Base-by-base conservation (phyloP, 2,888 invertebrate species). In the Drosophila vallismaia region DNA sequence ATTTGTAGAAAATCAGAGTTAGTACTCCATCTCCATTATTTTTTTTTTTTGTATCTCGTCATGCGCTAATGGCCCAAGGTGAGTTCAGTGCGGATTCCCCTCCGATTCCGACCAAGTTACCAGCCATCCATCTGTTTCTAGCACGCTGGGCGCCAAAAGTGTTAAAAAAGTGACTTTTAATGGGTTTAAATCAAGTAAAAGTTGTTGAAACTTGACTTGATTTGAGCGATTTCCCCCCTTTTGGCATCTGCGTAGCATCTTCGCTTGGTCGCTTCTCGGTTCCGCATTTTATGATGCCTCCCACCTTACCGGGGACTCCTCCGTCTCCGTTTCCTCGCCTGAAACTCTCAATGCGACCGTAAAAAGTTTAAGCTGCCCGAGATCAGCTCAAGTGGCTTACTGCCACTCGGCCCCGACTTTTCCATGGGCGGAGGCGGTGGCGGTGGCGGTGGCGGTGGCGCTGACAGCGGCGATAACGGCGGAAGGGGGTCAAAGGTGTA, bases 161-260 rank as follows among this genome's bases (percentile, higher is more conserved):
- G 79, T 85, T 79, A 77, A 85, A 86, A 88, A 89, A 89, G 89
- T 88, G 90, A 89, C 89, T 89, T 89, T 89, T 89, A 89, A 89
- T 89, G 89, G 87, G 77, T 88, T 89, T 84, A 88, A 86, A 88
- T 88, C 89, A 88, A 89, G 88, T 85, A 83, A 84, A 84, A 88
- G 86, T 84, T 88, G 77, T 79, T 83, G 82, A 83, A 87, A 83
- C 82, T 83, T 85, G 86, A 87, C 88, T 83, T 83, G 82, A 87
- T 87, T 83, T 76, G 77, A 76, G 76, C 85, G 71, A 68, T 64
- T 64, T 40, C 51, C 31, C 58, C 28, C 28, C 28, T 6, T 28
- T 28, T 45, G 46, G 31, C 33, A 52, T 33, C 45, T n/a, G 44
- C 52, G 44, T 58, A 60, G 60, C 62, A 52, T 50, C 52, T 38